phyloP scores from a whole-genome alignment of 2,797 vertebrate genomes.

The Anguilla marmorata region DNA sequence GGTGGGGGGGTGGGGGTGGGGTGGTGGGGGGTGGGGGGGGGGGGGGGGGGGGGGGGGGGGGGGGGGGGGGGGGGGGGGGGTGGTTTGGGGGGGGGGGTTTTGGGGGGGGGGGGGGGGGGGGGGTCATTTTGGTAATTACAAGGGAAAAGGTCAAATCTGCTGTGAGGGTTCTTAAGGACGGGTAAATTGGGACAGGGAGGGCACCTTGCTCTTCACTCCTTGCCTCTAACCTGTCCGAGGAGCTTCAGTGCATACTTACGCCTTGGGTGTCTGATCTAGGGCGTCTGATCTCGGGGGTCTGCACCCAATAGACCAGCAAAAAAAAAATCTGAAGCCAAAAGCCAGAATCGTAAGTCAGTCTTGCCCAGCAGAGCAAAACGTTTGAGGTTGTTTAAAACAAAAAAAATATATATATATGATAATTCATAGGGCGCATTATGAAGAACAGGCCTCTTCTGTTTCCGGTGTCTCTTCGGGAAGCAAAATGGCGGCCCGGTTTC shows the following conservation, averaged over 20 bases:
- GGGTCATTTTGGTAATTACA: neutral
- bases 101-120: neutral
- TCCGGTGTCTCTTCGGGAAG: neutral
- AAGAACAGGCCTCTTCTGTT: neutral
- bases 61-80: slow-evolving; percentile 28
- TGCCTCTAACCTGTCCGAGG: neutral
- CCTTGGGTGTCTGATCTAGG: neutral
- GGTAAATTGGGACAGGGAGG: neutral
- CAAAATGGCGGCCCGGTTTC: neutral
- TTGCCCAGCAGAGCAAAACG: neutral
- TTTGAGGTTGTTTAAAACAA: neutral
- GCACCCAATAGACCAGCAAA: too few species aligned
- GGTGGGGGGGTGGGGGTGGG: too few species aligned
- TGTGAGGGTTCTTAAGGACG: neutral
- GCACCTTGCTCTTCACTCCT: neutral
- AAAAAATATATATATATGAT: neutral
- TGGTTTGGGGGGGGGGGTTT: too few species aligned
- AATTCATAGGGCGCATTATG: neutral
- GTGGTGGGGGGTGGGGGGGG: too few species aligned
- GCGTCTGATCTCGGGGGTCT: too few species aligned
- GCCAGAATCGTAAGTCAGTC: neutral
- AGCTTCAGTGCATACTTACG: neutral
- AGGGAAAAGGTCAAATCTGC: neutral
- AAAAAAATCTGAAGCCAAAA: neutral
- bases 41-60: neutral